Percentiles rank a stretch among this genome's conserved stretches.
Conservation (phyloP, 2,113 vertebrate genomes). For the Rhinopithecus roxellana region DNA sequence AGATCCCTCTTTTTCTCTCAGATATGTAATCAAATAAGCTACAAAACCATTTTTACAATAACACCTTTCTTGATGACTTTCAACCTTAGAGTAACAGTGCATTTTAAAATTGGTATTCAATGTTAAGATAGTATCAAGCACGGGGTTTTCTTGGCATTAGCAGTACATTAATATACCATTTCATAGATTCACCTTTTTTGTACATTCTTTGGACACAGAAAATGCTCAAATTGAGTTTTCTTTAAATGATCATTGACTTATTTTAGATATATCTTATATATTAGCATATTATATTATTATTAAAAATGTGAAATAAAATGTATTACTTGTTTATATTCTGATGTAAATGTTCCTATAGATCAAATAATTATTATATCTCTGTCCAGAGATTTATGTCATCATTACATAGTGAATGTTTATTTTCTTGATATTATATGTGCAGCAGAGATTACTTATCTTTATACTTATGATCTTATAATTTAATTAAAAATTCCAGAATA, state of each 20-base stretch:
- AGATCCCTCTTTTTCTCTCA: not conserved
- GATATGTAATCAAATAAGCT: not conserved
- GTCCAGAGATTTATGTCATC: not conserved
- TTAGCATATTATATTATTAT: not conserved
- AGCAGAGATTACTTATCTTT: not conserved
- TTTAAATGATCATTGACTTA: not conserved
- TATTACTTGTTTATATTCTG: not conserved
- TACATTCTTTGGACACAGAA: not conserved
- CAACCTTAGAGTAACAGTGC: not conserved
- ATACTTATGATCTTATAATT: not conserved
- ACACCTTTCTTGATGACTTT: not conserved
- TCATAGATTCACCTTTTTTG: not conserved
- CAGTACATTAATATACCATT: not conserved
- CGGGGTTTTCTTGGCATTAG: not conserved
- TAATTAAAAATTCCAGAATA: not conserved
- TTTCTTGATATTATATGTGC: not conserved
- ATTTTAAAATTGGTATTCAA: not conserved
- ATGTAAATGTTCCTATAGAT: not conserved
- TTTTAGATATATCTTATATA: not conserved
- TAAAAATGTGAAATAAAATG: not conserved
- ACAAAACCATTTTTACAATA: not conserved
- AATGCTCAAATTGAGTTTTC: not conserved
- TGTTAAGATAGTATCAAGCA: not conserved
- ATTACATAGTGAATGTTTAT: not conserved
- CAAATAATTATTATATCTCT: not conserved